Base-by-base conservation (phyloP, 2,888 invertebrate genomes). In the Drosophila leonis region DNA sequence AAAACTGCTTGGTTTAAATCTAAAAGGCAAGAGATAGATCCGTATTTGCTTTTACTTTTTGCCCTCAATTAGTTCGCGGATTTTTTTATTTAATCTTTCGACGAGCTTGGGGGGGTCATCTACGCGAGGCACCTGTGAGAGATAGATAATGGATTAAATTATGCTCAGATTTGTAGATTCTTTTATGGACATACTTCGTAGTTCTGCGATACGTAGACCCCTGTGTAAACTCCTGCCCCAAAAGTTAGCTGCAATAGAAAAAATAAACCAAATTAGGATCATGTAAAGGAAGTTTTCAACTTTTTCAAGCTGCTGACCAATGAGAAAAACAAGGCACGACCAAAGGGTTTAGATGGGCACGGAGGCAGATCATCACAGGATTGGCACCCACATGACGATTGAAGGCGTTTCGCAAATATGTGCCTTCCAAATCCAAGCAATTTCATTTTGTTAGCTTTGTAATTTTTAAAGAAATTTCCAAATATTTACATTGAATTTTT, bases 51-150 rank as follows among this genome's bases (percentile, higher is more conserved):
- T 67, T 91, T 92, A 91, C 93, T 97, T 95, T 72, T 94, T 94
- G 18, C 92, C 88, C 12, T 97, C 96, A 27, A 96, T 92, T 91
- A 94, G 95, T 61, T 87, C 90, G 7, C 88, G 77, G 0, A 90
- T 37, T 55, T 86, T 86, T 29, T 78, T 69, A 55, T 89, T 86
- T 18, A 79, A 8, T 20, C 95, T 96, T 75, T 96, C 95, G 88
- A 95, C 93, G 83, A 98, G 91, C 81, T 95, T 95, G 70, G 94
- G 93, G 5, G 98, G 98, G 82, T 98, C 96, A 93, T 98, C 97
- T 7, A 98, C 96, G 91, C 96, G 95, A 9, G 97, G 97, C 76
- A 98, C 94, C 97, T 98, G 93, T 65, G 94, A 35, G 33, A 7
- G 12, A 8, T 7, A 7, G 12, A 8, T 7, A 8, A 13, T 12